Evolutionary conservation across 2,888 invertebrate genomes (phyloP), one percentile per base, ranked within the genome.

Genomic region (Scotopteryx bipunctaria): DNA sequence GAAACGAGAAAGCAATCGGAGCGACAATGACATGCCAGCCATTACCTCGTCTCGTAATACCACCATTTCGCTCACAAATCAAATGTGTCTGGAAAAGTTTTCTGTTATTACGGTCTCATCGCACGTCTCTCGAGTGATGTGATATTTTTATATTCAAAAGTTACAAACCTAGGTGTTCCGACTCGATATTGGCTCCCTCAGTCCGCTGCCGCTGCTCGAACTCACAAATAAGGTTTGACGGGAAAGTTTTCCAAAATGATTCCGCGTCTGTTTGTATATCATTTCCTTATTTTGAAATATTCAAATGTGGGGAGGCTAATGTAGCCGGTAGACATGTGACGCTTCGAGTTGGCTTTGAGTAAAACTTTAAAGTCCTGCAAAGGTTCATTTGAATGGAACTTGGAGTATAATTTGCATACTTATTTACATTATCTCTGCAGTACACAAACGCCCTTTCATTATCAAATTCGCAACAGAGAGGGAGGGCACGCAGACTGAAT

Each of bases 361-460:
- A 72, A 82, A 86, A 84, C 82, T 86, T 85, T 81, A 83, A 82
- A 83, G 83, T 83, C 79, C 78, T 78, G 76, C 83, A 84, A 83
- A 84, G 84, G 84, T 86, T 87, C 84, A 87, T 88, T 86, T 86
- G 82, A 86, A 86, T 85, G 79, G 77, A 85, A 86, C 81, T 87
- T 81, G 76, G 82, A 78, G 79, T 83, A 79, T 81, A 83, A 90
- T 89, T 90, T 88, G 88, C 89, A 88, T 90, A 86, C 85, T 83
- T 90, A 89, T 90, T 90, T 89, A 86, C 88, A 90, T 89, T 89
- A 90, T 89, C 89, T 89, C 78, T 85, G 88, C 86, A 84, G 78
- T 83, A 86, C 89, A 88, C 89, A 86, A 87, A 85, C 84, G 76
- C 78, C 86, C 86, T 85, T 87, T 88, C 86, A 88, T 90, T 89